Conservation (phyloP, 2,113 vertebrate genomes). For the Prunella fulvescens region DNA sequence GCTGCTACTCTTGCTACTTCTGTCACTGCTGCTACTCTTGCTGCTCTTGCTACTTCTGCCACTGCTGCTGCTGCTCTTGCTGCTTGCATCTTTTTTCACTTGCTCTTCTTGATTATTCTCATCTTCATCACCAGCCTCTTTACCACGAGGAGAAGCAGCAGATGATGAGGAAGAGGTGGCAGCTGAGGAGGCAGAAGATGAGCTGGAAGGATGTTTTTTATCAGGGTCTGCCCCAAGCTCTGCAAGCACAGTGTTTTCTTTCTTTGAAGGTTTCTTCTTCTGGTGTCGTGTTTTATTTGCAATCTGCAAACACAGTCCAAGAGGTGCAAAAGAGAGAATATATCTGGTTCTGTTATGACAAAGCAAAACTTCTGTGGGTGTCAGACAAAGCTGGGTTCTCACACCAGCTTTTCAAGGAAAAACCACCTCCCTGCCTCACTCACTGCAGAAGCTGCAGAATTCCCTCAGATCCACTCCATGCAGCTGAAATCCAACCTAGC, state of each 20-base stretch:
- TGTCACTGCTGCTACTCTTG: rapidly evolving
- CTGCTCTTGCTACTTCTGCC: rapidly evolving
- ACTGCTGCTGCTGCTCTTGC: not conserved
- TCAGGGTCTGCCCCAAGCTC: not conserved
- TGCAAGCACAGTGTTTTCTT: not conserved
- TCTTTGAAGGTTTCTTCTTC: not conserved
- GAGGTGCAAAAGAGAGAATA: not conserved
- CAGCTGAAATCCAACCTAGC: not conserved
- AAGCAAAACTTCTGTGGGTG: not conserved
- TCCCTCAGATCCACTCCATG: not conserved
- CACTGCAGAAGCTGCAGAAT: not conserved
- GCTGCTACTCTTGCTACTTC: rapidly evolving
- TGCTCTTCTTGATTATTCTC: not conserved
- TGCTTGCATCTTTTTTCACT: not conserved
- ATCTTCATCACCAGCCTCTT: not conserved
- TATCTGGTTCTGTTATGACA: not conserved
- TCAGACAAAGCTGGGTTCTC: not conserved
- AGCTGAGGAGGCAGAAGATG: constrained; percentile 22
- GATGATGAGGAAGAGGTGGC: constrained; percentile 14
- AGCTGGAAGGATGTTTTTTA: not conserved
- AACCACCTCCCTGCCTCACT: not conserved
- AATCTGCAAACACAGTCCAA: not conserved
- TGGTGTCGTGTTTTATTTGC: constrained; percentile 27
- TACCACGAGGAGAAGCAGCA: not conserved
- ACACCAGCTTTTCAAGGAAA: not conserved